Percentiles rank a stretch among this genome's conserved stretches.
Conservation (phyloP, 2,113 vertebrate species). For the Actinemys pallida region DNA sequence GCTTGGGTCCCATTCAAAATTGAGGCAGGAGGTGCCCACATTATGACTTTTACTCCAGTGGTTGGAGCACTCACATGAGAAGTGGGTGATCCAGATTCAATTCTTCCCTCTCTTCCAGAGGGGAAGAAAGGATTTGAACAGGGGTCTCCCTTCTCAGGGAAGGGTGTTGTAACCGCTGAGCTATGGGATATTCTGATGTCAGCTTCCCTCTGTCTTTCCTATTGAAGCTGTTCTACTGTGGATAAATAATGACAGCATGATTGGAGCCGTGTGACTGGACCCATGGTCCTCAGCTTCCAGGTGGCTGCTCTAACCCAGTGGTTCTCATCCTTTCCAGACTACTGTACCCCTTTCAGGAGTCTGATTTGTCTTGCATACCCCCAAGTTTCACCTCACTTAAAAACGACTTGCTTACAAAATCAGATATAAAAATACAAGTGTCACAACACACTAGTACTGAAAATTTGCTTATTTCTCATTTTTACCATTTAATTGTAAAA, state of each 20-base stretch:
- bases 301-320: background rate
- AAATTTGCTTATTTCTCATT: too few relatives aligned
- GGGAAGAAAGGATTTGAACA: background rate
- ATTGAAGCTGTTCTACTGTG: background rate
- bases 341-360: too few relatives aligned
- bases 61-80: background rate
- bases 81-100: background rate
- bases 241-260: background rate
- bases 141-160: background rate
- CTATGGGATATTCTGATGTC: background rate
- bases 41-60: background rate
- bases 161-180: background rate
- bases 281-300: background rate
- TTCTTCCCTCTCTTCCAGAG: background rate
- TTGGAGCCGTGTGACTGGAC: background rate
- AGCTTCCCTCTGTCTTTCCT: background rate
- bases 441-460: too few relatives aligned
- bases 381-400: too few relatives aligned
- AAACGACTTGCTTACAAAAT: too few relatives aligned
- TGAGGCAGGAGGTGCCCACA: background rate
- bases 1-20: background rate
- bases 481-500: too few relatives aligned
- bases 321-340: too few relatives aligned
- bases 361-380: too few relatives aligned
- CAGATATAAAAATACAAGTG: too few relatives aligned